Conservation (phyloP, 2,113 vertebrate species). For the Pituophis catenifer region DNA sequence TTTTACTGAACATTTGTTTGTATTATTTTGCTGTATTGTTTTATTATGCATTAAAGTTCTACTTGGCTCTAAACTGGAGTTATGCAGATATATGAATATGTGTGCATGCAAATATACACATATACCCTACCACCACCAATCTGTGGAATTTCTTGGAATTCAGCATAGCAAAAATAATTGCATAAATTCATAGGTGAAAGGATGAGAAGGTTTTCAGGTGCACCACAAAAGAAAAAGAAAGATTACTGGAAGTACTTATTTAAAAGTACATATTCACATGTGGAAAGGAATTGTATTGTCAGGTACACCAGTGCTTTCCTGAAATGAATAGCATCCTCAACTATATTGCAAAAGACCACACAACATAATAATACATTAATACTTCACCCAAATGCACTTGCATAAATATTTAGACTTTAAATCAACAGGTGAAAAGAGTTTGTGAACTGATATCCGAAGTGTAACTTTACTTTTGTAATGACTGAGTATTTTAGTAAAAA, state of each 20-base stretch:
- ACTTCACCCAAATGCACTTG: not conserved
- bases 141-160: not conserved
- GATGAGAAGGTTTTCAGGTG: not conserved
- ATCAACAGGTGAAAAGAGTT: not conserved
- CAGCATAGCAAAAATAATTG: not conserved
- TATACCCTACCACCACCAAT: not conserved
- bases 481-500: not conserved
- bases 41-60: not conserved
- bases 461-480: conserved; percentile 4
- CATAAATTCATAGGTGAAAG: not conserved
- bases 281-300: not conserved
- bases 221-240: not conserved
- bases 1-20: not conserved
- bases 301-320: not conserved
- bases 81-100: not conserved
- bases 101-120: not conserved
- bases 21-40: not conserved
- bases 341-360: not conserved
- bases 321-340: not conserved
- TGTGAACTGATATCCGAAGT: not conserved
- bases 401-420: not conserved
- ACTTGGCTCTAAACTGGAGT: not conserved
- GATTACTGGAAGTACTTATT: not conserved
- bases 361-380: not conserved
- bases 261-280: not conserved